Evolutionary conservation across 2,113 vertebrate species (phyloP), one percentile per base, ranked within the genome.

Genomic region (Sigmodon hispidus): DNA sequence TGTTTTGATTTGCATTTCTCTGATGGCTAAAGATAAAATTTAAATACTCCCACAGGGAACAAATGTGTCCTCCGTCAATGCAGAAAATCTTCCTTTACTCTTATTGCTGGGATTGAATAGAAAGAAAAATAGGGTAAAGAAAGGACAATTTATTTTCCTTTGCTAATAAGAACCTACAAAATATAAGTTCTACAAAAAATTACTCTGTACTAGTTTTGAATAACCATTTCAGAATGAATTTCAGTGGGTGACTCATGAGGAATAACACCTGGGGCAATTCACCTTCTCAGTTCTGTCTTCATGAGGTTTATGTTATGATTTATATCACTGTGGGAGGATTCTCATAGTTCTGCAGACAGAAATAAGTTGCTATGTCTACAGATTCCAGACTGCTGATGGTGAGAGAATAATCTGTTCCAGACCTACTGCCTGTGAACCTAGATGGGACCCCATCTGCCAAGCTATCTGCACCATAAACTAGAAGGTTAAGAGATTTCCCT

Each of bases 291-390:
- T 67, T 67, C 65, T 67, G 65, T 22, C 63, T 36, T 21, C 55
- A 4, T n/a, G 15, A 0, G 9, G 79, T 87, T 96, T 92, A 40
- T 93, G 93, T 77, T 45, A 3, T 13, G 29, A 63, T 16, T 7
- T 94, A n/a, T 94, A 48, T 57, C 89, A 94, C 89, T 83, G 72
- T 93, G 84, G 17, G 50, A 50, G 63, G n/a, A 7, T 1, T 4
- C 26, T 50, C 3, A 13, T 5, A 0, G 34, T 3, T 1, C 5
- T 86, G 43, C 36, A 7, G 17, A 86, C 61, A 86, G 61, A 22
- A 70, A 52, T 77, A 52, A 31, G 1, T 5, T 19, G 16, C 48
- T 17, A 5, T 21, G 5, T 77, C 48, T 36, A 52, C 76, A 77
- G 29, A 5, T 16, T 77, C 31, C 31, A 77, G 31, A 16, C 4